These are phyloP conservation scores for Endotricha flammealis DNA, from an alignment of 2,888 invertebrate genomes.

Conservation along the genomic window DNA sequence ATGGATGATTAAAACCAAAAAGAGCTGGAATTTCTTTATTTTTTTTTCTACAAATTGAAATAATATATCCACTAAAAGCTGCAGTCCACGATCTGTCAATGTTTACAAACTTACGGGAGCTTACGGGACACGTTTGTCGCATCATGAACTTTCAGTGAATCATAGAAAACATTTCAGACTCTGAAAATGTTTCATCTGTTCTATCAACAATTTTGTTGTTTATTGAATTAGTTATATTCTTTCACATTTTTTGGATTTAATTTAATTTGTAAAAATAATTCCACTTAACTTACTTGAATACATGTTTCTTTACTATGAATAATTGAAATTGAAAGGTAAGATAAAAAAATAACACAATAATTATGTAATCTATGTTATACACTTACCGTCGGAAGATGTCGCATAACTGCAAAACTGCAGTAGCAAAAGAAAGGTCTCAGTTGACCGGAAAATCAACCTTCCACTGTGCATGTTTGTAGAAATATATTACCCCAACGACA, in stretches of 20 bases:
- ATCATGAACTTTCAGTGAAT: constrained; percentile 23
- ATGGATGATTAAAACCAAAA: no score
- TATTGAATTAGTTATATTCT: no score
- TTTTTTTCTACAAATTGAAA: no score
- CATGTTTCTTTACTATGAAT: no score
- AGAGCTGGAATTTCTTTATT: no score
- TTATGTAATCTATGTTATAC: no score
- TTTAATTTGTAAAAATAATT: no score
- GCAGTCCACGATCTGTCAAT: constrained; percentile 18
- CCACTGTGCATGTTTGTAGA: constrained; percentile 53
- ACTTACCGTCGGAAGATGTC: constrained; percentile 66
- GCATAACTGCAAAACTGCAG: constrained; percentile 47
- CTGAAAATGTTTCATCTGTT: not conserved
- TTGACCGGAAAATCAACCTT: constrained; percentile 46
- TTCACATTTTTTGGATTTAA: no score
- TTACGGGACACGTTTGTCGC: constrained; percentile 23
- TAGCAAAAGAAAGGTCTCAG: constrained; percentile 42
- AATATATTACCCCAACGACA: constrained; percentile 57
- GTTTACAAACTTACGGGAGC: constrained; percentile 24
- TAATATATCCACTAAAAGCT: constrained; percentile 11
- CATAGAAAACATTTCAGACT: constrained; percentile 16
- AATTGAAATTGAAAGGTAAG: no score
- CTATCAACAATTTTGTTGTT: no score
- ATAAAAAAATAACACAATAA: no score
- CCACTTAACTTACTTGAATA: no score